Evolutionary conservation across 2,113 vertebrate genomes (phyloP).

Genomic region (Microcebus tavaratra): DNA sequence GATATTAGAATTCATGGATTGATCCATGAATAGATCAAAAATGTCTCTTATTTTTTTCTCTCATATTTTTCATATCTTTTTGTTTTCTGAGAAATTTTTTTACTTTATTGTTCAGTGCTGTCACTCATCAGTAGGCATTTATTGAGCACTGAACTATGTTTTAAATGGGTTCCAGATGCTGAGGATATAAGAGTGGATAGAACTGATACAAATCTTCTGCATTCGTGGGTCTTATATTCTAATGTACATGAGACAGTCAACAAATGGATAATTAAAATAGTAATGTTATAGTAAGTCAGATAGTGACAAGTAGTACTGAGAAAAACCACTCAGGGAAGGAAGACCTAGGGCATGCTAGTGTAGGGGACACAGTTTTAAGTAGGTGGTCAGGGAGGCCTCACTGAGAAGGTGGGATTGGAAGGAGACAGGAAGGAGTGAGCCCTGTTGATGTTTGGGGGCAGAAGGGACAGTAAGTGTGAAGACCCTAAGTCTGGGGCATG

Average conservation of each 20-base stretch:
- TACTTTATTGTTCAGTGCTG: neutral
- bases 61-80: neutral
- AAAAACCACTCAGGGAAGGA: neutral
- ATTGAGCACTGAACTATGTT: neutral
- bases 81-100: neutral
- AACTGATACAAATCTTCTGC: neutral
- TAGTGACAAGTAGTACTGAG: neutral
- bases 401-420: neutral
- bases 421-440: neutral
- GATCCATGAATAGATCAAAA: neutral
- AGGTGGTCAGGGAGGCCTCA: neutral
- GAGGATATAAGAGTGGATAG: neutral
- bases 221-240: neutral
- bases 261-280: neutral
- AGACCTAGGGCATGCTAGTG: too few species aligned
- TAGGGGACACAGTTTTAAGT: too few species aligned
- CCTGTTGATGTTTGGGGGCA: neutral
- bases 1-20: neutral
- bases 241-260: neutral
- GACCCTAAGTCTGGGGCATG: neutral
- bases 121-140: neutral
- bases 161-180: neutral
- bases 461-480: neutral
- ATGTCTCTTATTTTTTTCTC: neutral
- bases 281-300: neutral